Conservation (phyloP, 2,888 invertebrate species). For the Oasisia sp. region DNA sequence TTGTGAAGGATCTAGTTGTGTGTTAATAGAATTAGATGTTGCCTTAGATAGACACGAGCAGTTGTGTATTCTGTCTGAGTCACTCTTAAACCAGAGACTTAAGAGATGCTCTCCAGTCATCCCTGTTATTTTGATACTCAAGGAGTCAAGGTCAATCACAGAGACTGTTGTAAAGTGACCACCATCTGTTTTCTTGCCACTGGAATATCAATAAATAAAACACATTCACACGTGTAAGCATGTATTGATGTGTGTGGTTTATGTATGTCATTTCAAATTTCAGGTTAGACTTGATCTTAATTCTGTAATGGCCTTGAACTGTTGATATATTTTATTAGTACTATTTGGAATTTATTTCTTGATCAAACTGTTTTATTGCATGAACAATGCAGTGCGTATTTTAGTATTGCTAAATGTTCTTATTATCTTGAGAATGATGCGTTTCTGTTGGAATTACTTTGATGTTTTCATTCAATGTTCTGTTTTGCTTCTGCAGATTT, state of each 20-base stretch:
- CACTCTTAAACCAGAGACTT: no score
- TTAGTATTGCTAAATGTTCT: neutral
- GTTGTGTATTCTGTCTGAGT: no score
- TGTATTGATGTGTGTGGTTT: neutral
- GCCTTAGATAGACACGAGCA: no score
- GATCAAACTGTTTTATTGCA: neutral
- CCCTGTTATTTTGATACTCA: no score
- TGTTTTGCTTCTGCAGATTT: slow-evolving; percentile 5
- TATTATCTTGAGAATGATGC: neutral
- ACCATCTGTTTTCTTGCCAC: no score
- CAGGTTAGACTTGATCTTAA: neutral
- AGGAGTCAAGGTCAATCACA: no score
- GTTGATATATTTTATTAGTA: neutral
- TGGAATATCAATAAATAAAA: neutral
- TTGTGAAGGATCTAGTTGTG: no score
- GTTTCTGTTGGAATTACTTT: neutral
- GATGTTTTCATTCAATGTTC: neutral
- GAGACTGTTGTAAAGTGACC: no score
- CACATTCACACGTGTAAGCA: neutral
- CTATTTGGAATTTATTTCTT: neutral
- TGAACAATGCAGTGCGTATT: neutral
- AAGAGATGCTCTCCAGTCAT: no score
- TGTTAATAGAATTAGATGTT: no score
- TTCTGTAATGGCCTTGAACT: neutral
- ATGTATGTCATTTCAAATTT: neutral